Percentiles rank a stretch among this genome's conserved stretches.
Conservation (phyloP, 2,888 invertebrate species). For the Dicyrtoma fusca region DNA sequence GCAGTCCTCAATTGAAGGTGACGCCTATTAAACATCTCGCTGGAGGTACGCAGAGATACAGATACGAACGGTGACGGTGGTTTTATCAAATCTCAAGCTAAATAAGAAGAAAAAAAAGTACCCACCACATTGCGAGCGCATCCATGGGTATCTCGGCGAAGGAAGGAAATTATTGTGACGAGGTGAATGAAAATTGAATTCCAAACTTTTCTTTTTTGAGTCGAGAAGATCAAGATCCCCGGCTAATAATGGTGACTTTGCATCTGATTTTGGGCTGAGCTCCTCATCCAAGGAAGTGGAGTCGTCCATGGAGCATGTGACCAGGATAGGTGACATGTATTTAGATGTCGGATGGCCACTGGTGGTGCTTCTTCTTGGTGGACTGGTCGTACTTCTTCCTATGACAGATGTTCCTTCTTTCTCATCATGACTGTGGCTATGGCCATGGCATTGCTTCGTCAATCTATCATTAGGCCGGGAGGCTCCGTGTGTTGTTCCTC, state of each 20-base stretch:
- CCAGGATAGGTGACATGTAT: no score
- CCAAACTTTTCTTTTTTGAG: background rate
- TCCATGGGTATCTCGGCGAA: conserved; percentile 26
- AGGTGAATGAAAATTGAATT: conserved; percentile 18
- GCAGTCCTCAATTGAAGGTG: conserved; percentile 10
- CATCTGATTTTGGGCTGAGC: no score
- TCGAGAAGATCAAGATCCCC: no score
- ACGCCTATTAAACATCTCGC: background rate
- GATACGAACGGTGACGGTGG: no score
- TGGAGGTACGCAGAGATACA: no score
- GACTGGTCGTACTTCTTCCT: no score
- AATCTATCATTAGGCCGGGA: conserved; percentile 21
- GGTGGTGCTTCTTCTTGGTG: no score
- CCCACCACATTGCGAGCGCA: conserved; percentile 28
- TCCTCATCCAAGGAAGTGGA: no score
- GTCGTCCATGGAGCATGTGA: no score
- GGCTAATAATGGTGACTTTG: no score
- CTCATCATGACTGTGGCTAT: background rate
- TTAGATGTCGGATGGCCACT: no score
- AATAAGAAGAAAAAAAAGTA: background rate
- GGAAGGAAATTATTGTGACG: background rate
- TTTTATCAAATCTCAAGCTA: background rate
- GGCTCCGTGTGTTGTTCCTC: no score
- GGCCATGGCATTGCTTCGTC: background rate
- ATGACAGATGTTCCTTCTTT: conserved; percentile 26